Base-by-base conservation (phyloP, 2,888 invertebrate species). In the Cheilosia soror region DNA sequence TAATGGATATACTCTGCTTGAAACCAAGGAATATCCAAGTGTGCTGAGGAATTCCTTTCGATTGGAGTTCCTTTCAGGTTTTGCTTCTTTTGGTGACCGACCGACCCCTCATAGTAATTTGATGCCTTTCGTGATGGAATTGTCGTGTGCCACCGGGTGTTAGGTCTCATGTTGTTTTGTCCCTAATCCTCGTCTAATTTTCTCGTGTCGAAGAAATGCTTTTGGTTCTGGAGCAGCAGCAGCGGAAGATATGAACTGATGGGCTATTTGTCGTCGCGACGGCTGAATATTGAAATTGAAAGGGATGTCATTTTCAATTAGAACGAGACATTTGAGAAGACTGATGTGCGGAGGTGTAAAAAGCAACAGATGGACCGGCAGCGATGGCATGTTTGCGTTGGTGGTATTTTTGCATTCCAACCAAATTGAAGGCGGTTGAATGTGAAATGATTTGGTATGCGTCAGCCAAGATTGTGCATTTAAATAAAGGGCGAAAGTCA, bases 81-180 rank as follows among this genome's bases (percentile, higher is more conserved):
- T 63, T 62, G 49, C 42, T 42, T 49, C n/a, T 75, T 65, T 58
- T 31, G 27, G n/a, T 66, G 51, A 44, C 65, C 75, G 80, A 75
- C 63, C 44, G 71, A 82, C 71, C 72, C 78, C 66, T 65, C 27
- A 9, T 44, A 33, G 84, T 84, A 84, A 84, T 84, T 84, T 71
- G 84, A 84, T 84, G 47, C 84, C 65, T 71, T 71, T 71, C 44
- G 53, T 84, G 84, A 80, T 66, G 75, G 71, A 76, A 80, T 75
- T 84, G 84, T 84, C 80, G 84, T 80, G 84, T 84, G 84, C 84
- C 84, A 55, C 84, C 84, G 80, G 84, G 84, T 84, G 84, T 84
- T 80, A 84, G 71, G 80, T 84, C 80, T 80, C 69, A 66, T 84
- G 80, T 84, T 84, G 79, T 79, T 9, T 84, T 80, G 80, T 71